Percentiles rank a stretch among this genome's conserved stretches.
phyloP scores from a whole-genome alignment of 1,140 invertebrate species.

The Ips typographus region DNA sequence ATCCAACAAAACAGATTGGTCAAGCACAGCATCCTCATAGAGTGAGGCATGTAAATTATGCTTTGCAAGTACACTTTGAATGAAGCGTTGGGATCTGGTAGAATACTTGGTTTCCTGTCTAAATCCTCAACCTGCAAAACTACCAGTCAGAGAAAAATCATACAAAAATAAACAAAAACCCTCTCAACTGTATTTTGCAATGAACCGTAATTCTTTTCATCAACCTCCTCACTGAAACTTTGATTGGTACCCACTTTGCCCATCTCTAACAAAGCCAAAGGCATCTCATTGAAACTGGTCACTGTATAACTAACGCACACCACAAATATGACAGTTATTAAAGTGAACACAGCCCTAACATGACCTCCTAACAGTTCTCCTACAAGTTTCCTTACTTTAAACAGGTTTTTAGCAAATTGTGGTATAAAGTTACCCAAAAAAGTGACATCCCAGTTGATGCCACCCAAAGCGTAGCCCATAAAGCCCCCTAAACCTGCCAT shows the following conservation, averaged over 20 bases:
- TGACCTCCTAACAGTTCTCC: conserved; percentile 80
- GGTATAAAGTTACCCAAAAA: conserved; percentile 62
- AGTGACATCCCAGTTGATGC: conserved; percentile 90
- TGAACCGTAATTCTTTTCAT: conserved; percentile 35
- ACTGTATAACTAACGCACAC: conserved; percentile 77
- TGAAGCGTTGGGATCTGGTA: conserved; percentile 55
- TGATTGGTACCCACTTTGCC: conserved; percentile 13
- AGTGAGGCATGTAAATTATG: conserved; percentile 86
- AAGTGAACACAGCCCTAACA: conserved; percentile 84
- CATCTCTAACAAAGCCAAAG: conserved; percentile 62
- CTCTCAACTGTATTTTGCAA: conserved; percentile 11
- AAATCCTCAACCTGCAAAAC: not conserved
- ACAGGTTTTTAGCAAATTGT: not conserved
- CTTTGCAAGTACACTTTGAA: conserved; percentile 80
- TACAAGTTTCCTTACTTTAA: conserved; percentile 41
- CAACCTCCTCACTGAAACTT: conserved; percentile 25
- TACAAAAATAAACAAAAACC: not conserved
- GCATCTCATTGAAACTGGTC: conserved; percentile 87
- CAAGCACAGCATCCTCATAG: conserved; percentile 82
- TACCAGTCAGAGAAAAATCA: not conserved
- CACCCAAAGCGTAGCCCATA: conserved; percentile 89
- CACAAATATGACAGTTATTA: conserved; percentile 85
- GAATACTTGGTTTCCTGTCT: conserved; percentile 38
- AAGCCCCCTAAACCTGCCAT: conserved; percentile 95
- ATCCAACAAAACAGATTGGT: conserved; percentile 98